Conservation (phyloP, 1,140 invertebrate genomes). For the Apis laboriosa region DNA sequence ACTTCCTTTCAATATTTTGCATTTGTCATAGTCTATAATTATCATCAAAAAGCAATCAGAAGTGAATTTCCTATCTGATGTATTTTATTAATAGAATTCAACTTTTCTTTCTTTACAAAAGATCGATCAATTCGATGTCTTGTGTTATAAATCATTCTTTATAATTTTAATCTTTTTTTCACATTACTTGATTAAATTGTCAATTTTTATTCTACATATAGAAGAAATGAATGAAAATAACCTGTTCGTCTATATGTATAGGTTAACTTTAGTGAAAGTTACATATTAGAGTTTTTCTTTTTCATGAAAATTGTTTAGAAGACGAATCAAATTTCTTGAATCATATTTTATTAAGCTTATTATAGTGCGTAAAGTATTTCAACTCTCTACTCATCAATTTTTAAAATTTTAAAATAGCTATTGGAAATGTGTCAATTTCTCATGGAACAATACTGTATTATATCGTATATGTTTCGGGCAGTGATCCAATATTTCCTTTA, state of each 20-base stretch:
- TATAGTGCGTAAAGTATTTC: neutral
- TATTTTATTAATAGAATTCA: neutral
- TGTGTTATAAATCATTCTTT: neutral
- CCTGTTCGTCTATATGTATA: neutral
- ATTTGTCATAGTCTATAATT: neutral
- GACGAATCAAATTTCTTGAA: neutral
- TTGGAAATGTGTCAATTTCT: conserved; percentile 13
- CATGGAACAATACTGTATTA: neutral
- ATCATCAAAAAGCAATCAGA: neutral
- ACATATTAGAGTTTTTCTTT: neutral
- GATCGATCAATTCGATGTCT: neutral
- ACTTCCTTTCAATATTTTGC: neutral
- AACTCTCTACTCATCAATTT: neutral
- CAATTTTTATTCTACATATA: neutral
- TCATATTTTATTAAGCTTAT: neutral
- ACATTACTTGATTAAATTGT: neutral
- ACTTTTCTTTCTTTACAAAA: neutral
- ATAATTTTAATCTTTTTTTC: neutral
- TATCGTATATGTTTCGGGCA: neutral
- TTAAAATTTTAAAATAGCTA: neutral
- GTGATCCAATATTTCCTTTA: conserved; percentile 5
- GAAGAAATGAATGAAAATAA: neutral
- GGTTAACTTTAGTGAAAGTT: neutral
- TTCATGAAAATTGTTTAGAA: neutral
- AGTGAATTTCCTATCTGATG: too few species aligned